Conservation (phyloP, 2,888 invertebrate genomes). For the Drosophila anomelani region DNA sequence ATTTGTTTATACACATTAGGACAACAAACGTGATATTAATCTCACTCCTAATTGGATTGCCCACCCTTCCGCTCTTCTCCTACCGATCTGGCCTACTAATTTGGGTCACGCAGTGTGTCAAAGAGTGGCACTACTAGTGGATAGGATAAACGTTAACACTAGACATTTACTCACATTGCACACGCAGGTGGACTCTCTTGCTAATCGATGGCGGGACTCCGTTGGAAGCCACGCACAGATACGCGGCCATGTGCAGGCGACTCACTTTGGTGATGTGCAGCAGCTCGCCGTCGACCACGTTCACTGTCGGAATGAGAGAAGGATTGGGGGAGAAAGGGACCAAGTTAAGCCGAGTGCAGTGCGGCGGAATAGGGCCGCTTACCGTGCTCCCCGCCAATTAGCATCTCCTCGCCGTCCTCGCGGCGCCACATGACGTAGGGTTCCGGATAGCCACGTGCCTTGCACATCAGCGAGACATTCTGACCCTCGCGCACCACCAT, state of each 20-base stretch:
- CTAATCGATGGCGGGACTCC: conserved; percentile 96
- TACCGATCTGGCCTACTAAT: neutral
- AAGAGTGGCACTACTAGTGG: neutral
- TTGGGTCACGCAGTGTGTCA: neutral
- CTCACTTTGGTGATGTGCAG: conserved; percentile 95
- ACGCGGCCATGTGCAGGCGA: conserved; percentile 96
- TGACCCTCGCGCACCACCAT: conserved; percentile 96
- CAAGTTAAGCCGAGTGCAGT: conserved; percentile 28
- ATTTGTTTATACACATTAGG: neutral
- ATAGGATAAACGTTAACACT: neutral
- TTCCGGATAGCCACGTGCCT: conserved; percentile 94
- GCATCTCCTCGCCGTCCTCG: conserved; percentile 94
- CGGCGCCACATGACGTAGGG: conserved; percentile 97
- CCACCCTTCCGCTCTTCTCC: neutral
- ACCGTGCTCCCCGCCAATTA: conserved; percentile 95
- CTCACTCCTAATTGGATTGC: neutral
- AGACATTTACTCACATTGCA: conserved; percentile 90
- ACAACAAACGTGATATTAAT: neutral
- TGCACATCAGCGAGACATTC: conserved; percentile 94
- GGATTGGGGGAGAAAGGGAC: neutral
- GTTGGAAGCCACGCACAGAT: conserved; percentile 96
- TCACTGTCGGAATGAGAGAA: conserved; percentile 86
- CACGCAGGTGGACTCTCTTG: conserved; percentile 92
- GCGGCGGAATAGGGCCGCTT: conserved; percentile 74
- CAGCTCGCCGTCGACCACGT: conserved; percentile 94